phyloP scores from a whole-genome alignment of 2,797 vertebrate species.

The Sphenopsis melanotis region DNA sequence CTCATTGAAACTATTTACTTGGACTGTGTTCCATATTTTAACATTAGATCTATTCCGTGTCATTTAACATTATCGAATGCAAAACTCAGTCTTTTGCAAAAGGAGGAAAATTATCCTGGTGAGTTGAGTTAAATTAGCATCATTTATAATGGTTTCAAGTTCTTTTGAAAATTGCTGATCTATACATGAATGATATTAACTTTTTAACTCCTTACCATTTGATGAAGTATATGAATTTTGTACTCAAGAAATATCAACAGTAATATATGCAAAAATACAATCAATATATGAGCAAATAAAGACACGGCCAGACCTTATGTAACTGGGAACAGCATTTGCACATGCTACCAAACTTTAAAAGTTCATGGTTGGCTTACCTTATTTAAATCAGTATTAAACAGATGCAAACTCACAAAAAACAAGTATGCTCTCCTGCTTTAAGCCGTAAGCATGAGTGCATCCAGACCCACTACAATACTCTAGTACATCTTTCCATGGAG shows the following conservation, averaged over 20 bases:
- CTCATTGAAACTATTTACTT: background rate
- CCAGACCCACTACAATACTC: no score
- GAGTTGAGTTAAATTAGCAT: background rate
- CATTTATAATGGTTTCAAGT: background rate
- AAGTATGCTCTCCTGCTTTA: accelerated
- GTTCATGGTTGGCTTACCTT: background rate
- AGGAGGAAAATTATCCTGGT: background rate
- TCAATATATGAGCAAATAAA: background rate
- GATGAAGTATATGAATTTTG: background rate
- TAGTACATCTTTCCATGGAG: background rate
- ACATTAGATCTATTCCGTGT: background rate
- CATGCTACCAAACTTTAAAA: background rate
- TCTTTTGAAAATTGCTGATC: background rate
- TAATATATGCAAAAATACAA: background rate
- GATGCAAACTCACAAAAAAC: background rate
- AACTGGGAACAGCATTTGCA: background rate
- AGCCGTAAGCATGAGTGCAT: background rate
- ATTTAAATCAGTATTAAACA: background rate
- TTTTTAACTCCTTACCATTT: background rate
- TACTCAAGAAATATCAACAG: background rate
- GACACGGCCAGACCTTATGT: background rate
- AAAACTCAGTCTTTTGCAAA: background rate
- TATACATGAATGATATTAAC: background rate
- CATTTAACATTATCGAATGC: background rate
- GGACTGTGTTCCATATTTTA: background rate